Percentiles rank a stretch among this genome's conserved stretches.
Conservation (phyloP, 1,140 invertebrate species). For the Ceratina calcarata region DNA sequence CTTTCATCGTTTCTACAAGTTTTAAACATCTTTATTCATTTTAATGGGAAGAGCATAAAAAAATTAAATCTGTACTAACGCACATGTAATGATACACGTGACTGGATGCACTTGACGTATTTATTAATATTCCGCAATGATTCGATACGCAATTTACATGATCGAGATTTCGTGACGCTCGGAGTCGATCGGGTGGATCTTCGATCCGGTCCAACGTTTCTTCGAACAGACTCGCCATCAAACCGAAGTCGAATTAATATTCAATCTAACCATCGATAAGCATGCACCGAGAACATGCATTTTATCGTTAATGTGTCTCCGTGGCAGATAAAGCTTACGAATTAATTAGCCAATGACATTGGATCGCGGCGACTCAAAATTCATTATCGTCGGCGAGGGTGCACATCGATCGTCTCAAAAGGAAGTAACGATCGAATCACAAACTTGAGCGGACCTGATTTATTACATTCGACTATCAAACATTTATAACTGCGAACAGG, state of each 20-base stretch:
- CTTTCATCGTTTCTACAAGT: background rate
- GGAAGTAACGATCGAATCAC: background rate
- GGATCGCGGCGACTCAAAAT: slow-evolving; percentile 14
- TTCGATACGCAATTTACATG: background rate
- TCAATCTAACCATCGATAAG: slow-evolving; percentile 64
- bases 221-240: slow-evolving; percentile 38
- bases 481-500: slow-evolving; percentile 37
- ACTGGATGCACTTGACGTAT: background rate
- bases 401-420: background rate
- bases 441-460: slow-evolving; percentile 42
- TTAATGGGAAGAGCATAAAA: too few relatives aligned
- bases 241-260: slow-evolving; percentile 61
- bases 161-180: slow-evolving; percentile 17
- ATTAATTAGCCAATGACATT: slow-evolving; percentile 68
- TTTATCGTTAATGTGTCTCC: slow-evolving; percentile 61
- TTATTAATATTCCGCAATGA: background rate
- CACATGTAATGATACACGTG: background rate
- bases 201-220: slow-evolving; percentile 44
- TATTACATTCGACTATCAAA: slow-evolving; percentile 55
- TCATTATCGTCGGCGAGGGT: slow-evolving; percentile 24
- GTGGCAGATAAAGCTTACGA: slow-evolving; percentile 68
- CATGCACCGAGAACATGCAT: slow-evolving; percentile 62
- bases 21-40: too few relatives aligned
- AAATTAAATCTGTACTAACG: too few relatives aligned
- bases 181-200: slow-evolving; percentile 21